Evolutionary conservation across 2,113 vertebrate genomes (phyloP), one percentile per base, ranked within the genome.

Genomic region (Cichladusa arquata): DNA sequence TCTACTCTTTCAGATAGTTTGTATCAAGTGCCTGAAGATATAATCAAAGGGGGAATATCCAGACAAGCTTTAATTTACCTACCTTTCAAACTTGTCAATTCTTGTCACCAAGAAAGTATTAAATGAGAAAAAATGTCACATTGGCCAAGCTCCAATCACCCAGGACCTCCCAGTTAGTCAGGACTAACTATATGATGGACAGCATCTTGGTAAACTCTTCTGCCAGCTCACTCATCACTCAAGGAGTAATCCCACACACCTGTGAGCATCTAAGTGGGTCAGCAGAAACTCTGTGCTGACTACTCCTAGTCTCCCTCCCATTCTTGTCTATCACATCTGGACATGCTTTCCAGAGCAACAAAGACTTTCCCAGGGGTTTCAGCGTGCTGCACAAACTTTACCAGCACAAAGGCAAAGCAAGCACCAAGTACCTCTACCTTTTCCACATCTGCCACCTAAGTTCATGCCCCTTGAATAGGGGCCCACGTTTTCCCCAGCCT

Each of bases 101-200:
- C 8, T 62, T 42, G 8, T 57, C 36, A 84, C 25, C 40, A 40
- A 54, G 18, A 5, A 14, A 51, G 26, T 12, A 36, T 77, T 47
- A 73, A 77, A 28, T 0, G 0, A 22, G 17, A 69, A 70, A 84
- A 45, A 48, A 25, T 0, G 1, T 17, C 15, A 51, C 28, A 38
- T 0, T 29, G 28, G 33, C 45, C 45, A 81, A 53, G 33, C 6
- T 51, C 36, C 51, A 58, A 12, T 23, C 2, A 0, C 19, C 44
- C 1, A 0, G 22, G 44, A 44, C 15, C 18, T 58, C 36, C 10
- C 6, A 12, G 10, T 66, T n/a, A 58, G 28, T 19, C 60, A 81
- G 19, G 22, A 24, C 8, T 23, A 15, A 51, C 14, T 16, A 65
- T 36, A 33, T 9, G 12, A 50, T 3, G 26, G 19, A 65, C 9